These are phyloP conservation scores for Craniophora ligustri DNA, from an alignment of 2,888 invertebrate species.

Conservation along the genomic window DNA sequence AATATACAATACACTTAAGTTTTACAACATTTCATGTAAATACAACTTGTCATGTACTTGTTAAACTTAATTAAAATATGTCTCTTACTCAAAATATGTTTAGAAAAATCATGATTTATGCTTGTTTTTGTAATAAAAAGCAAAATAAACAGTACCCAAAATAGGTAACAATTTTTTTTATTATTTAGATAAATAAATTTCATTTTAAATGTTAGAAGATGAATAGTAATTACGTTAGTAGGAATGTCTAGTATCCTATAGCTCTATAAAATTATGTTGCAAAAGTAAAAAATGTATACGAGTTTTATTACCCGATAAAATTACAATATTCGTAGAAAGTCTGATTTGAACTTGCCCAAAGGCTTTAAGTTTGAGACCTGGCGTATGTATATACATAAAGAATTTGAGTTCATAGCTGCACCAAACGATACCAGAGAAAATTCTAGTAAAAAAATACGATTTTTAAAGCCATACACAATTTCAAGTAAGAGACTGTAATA, in stretches of 20 bases:
- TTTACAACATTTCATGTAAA: slow-evolving; percentile 53
- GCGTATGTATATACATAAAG: no score
- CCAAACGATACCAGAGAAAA: no score
- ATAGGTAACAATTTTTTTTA: neutral
- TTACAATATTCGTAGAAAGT: no score
- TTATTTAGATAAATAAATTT: neutral
- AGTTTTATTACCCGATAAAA: no score
- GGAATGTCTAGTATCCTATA: neutral
- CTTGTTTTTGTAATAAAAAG: neutral
- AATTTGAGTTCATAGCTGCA: no score
- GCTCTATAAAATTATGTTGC: no score
- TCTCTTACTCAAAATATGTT: slow-evolving; percentile 36
- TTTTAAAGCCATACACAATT: neutral
- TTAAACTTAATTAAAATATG: slow-evolving; percentile 44
- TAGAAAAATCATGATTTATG: slow-evolving; percentile 1
- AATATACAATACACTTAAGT: slow-evolving; percentile 37
- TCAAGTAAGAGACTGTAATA: slow-evolving; percentile 28
- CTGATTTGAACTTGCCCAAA: no score
- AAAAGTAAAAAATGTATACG: no score
- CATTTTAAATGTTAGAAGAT: neutral
- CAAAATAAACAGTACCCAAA: neutral
- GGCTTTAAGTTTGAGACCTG: no score
- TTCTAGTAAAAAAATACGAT: no score
- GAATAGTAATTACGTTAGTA: no score
- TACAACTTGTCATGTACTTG: slow-evolving; percentile 60